Conservation (phyloP, 2,113 vertebrate species). For the Eubucco bourcierii region DNA sequence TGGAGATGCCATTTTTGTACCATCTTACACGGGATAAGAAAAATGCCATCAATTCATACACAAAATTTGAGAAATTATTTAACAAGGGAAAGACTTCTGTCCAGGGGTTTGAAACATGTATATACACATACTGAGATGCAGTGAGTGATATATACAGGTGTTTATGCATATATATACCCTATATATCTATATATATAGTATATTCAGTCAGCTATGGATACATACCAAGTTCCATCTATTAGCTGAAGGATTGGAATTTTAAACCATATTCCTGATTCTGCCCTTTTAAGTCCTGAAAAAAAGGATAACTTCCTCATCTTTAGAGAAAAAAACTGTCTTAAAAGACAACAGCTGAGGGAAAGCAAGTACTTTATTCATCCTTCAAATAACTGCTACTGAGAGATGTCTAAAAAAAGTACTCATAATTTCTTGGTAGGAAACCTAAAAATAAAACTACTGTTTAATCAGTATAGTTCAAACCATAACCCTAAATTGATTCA, state of each 20-base stretch:
- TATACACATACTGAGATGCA: background rate
- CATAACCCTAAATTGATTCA: background rate
- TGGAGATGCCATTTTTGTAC: background rate
- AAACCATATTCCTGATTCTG: background rate
- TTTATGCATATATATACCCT: background rate
- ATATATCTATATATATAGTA: background rate
- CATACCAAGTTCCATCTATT: background rate
- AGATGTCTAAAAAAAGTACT: background rate
- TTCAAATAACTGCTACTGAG: background rate
- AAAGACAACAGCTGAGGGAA: background rate
- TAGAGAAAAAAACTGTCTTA: background rate
- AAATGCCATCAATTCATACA: background rate
- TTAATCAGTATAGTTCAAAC: background rate
- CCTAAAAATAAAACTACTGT: conserved; percentile 1
- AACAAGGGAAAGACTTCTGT: background rate
- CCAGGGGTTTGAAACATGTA: background rate
- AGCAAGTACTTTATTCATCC: background rate
- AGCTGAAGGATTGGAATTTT: background rate
- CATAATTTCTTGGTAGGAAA: conserved; percentile 10
- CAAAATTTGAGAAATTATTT: background rate
- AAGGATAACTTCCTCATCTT: background rate
- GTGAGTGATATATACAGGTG: background rate
- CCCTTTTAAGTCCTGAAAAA: background rate
- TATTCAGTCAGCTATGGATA: background rate
- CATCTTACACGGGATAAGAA: background rate